Evolutionary conservation across 2,888 invertebrate genomes (phyloP).

Genomic region (Napeogenes inachia): DNA sequence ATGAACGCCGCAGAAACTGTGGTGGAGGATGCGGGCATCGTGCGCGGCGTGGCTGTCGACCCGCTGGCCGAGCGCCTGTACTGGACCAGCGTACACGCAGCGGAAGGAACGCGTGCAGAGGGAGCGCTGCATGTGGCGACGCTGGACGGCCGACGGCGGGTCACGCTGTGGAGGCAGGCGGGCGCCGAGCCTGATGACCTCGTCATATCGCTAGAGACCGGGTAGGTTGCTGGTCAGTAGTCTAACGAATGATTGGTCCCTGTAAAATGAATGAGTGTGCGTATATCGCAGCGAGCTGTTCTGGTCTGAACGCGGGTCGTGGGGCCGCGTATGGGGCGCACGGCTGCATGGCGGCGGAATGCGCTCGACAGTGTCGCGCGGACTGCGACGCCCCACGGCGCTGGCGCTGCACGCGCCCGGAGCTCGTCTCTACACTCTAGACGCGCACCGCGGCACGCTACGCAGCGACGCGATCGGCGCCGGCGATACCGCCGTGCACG

Average conservation of each 20-base stretch:
- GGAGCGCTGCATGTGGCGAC: constrained; percentile 55
- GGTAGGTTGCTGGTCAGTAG: constrained; percentile 44
- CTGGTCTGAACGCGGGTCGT: constrained; percentile 84
- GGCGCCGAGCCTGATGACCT: constrained; percentile 84
- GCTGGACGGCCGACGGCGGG: constrained; percentile 75
- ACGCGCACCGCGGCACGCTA: constrained; percentile 85
- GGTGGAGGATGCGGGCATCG: constrained; percentile 70
- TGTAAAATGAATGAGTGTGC: no score
- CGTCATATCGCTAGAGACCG: constrained; percentile 80
- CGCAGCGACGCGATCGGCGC: constrained; percentile 84
- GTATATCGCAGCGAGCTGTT: constrained; percentile 77
- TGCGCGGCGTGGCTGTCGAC: constrained; percentile 86
- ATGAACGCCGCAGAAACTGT: constrained; percentile 25
- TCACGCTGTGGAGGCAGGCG: constrained; percentile 68
- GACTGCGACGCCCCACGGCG: constrained; percentile 85
- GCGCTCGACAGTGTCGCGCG: constrained; percentile 76
- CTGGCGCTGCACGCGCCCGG: constrained; percentile 86
- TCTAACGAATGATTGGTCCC: no score
- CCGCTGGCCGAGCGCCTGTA: constrained; percentile 83
- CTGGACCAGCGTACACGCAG: constrained; percentile 75
- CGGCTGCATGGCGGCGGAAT: constrained; percentile 79
- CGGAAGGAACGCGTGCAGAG: constrained; percentile 31
- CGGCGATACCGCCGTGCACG: constrained; percentile 70
- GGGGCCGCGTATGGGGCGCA: constrained; percentile 79
- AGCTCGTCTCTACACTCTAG: constrained; percentile 88